Evolutionary conservation across 2,797 vertebrate genomes (phyloP), one percentile per base, ranked within the genome.

Genomic region (Trachops cirrhosus): DNA sequence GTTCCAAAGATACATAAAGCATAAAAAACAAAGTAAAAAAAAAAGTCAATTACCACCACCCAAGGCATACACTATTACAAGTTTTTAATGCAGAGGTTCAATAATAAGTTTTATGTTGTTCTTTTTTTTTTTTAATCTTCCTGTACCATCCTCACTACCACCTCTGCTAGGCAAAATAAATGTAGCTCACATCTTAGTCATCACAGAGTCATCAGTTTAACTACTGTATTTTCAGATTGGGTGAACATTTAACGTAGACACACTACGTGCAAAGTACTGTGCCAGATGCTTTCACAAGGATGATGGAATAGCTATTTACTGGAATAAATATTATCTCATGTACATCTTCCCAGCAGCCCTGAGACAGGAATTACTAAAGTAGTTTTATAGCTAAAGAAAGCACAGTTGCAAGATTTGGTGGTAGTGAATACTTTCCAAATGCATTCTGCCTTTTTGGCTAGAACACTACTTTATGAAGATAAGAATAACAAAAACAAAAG

Each of bases 131-230:
- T 46, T 54, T 75, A 62, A 62, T 83, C 44, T 83, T 5, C 24
- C 41, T 41, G 26, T 21, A 32, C 2, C 19, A 44, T 77, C 6
- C 21, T 18, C 80, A 74, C 24, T 41, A 87, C 14, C 21, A 48
- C 24, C 3, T 78, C n/a, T 67, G 86, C n/a, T 44, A 62, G 39
- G 86, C 74, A 92, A 92, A 88, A 75, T 48, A 93, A 92, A 89
- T 48, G 29, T 54, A 62, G 41, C n/a, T 6, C 2, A 32, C 9
- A 48, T 26, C 19, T 86, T 87, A 46, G 11, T 95, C 22, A 24
- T 86, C 44, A 91, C 0, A 24, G n/a, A 80, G 5, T 73, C 26
- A 57, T 54, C 19, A 59, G 29, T 74, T 78, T 87, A 52, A 73
- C 6, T 41, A 50, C 37, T 70, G 2, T 73, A 18, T 74, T 93